A percentile compares a stretch with the other conserved stretches of the same genome.
phyloP scores from a whole-genome alignment of 1,140 invertebrate species.

The Leptinotarsa undecemlineata region DNA sequence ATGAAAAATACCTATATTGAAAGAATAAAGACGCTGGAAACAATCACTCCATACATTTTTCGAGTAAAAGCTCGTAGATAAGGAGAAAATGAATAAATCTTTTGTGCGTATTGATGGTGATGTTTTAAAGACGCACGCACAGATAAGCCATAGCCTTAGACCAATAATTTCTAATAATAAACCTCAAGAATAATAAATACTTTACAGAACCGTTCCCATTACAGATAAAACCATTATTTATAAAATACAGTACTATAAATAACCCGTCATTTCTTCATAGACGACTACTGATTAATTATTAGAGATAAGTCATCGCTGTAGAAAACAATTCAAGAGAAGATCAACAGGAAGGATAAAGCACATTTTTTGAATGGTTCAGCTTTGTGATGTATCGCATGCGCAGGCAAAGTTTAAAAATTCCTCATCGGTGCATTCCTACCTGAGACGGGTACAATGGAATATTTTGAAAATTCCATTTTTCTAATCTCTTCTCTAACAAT shows the following conservation, averaged over 20 bases:
- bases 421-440: neutral
- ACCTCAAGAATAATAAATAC: neutral
- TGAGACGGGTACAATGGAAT: neutral
- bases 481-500: conserved; percentile 24
- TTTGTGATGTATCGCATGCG: neutral
- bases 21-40: too few relatives aligned
- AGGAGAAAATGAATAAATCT: too few relatives aligned
- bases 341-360: neutral
- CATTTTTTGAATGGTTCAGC: neutral
- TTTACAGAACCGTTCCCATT: neutral
- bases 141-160: neutral
- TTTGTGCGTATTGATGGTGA: too few relatives aligned
- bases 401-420: neutral
- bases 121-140: neutral
- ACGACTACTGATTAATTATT: neutral
- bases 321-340: neutral
- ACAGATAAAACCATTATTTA: conserved; percentile 3
- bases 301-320: neutral
- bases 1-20: too few relatives aligned
- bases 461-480: conserved; percentile 24
- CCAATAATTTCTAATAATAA: conserved; percentile 1
- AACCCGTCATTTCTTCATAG: neutral
- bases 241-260: neutral
- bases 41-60: too few relatives aligned
- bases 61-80: too few relatives aligned